Evolutionary conservation across 1,140 invertebrate genomes (phyloP).

Genomic region (Diploscapter pachys): DNA sequence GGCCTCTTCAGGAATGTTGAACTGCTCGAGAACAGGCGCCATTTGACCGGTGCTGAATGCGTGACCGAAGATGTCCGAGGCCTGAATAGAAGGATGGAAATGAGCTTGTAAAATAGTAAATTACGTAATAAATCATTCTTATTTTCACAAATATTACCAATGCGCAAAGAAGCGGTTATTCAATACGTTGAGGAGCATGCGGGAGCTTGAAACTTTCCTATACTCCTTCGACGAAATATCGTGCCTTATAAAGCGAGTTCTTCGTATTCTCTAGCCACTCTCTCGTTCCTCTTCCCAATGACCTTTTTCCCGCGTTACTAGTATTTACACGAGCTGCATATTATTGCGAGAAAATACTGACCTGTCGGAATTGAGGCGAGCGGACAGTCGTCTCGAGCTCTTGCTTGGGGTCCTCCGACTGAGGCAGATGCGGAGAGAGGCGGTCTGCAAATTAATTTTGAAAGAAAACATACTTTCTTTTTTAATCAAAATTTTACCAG

Average conservation of each 20-base stretch:
- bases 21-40: constrained; percentile 37
- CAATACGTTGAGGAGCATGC: neutral
- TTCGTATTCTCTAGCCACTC: too few species aligned
- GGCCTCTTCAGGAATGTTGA: constrained; percentile 24
- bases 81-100: constrained; percentile 2
- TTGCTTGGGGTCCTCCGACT: neutral
- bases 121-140: neutral
- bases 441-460: constrained; percentile 3
- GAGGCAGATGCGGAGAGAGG: constrained; percentile 4
- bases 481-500: constrained; percentile 9
- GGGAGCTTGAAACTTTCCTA: too few species aligned
- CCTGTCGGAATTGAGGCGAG: constrained; percentile 27
- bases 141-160: neutral
- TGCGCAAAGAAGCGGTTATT: neutral
- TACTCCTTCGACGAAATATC: too few species aligned
- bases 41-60: constrained; percentile 42
- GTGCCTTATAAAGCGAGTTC: too few species aligned
- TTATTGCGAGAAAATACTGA: neutral
- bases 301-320: too few species aligned
- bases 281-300: too few species aligned
- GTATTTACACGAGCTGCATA: too few species aligned
- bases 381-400: constrained; percentile 15
- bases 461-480: constrained; percentile 5
- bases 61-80: constrained; percentile 32
- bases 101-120: too few species aligned